Conservation (phyloP, 2,113 vertebrate species). For the Pachycephala philippinensis region DNA sequence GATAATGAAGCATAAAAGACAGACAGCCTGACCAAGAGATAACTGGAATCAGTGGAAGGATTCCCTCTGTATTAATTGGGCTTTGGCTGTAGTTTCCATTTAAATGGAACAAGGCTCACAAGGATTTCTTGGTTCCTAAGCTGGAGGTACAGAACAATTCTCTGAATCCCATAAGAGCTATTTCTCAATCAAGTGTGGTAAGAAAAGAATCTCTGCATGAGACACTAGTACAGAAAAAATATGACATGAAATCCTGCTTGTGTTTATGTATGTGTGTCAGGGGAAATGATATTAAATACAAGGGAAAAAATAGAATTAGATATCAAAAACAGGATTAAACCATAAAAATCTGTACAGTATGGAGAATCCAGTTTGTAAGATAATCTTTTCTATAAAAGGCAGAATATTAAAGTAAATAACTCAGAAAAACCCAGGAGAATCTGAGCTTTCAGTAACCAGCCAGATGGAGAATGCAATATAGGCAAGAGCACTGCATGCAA, state of each 20-base stretch:
- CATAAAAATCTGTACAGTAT: constrained; percentile 55
- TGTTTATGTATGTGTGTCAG: constrained; percentile 25
- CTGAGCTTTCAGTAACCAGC: constrained; percentile 52
- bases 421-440: constrained; percentile 60
- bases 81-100: neutral
- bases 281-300: constrained; percentile 43
- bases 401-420: constrained; percentile 70
- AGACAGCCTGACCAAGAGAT: neutral
- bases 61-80: constrained; percentile 29
- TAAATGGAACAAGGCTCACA: neutral
- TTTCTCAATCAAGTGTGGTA: constrained; percentile 42
- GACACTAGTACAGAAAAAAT: neutral
- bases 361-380: constrained; percentile 60
- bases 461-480: constrained; percentile 63
- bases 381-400: constrained; percentile 65
- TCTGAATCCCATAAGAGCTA: constrained; percentile 2
- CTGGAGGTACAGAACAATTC: constrained; percentile 21
- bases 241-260: neutral
- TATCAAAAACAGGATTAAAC: constrained; percentile 62
- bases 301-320: constrained; percentile 56
- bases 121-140: neutral
- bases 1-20: constrained; percentile 1
- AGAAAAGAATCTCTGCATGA: constrained; percentile 33
- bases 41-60: constrained; percentile 17
- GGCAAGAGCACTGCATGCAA: neutral